phyloP scores from a whole-genome alignment of 2,113 vertebrate species.

The Pithys albifrons region DNA sequence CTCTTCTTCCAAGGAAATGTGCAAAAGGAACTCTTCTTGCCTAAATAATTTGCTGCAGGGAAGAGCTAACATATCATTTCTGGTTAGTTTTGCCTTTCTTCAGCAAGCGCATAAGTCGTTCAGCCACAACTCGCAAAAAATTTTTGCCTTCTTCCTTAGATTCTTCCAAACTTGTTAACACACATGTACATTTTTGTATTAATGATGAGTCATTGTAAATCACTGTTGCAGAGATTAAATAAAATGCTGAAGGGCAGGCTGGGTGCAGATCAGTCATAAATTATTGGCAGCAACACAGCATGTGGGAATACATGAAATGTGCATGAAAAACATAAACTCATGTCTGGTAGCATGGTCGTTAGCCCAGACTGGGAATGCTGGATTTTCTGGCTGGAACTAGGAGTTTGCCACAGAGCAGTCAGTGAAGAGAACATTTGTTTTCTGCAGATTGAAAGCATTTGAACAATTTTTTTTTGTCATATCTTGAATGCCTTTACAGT shows the following conservation, averaged over 20 bases:
- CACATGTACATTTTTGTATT: constrained; percentile 88
- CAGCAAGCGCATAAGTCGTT: constrained; percentile 34
- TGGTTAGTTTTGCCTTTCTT: constrained; percentile 39
- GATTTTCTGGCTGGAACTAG: constrained; percentile 59
- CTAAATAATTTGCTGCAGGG: constrained; percentile 31
- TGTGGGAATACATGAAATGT: constrained; percentile 82
- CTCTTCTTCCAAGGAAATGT: background rate
- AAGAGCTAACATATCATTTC: constrained; percentile 15
- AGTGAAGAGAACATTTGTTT: constrained; percentile 57
- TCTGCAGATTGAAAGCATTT: constrained; percentile 43
- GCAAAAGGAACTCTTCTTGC: background rate
- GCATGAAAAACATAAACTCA: constrained; percentile 80
- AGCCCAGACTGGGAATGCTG: constrained; percentile 62
- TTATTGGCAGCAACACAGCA: constrained; percentile 89
- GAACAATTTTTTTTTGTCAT: constrained; percentile 24
- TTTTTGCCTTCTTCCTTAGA: constrained; percentile 60
- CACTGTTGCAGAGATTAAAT: constrained; percentile 88
- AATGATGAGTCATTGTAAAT: constrained; percentile 84
- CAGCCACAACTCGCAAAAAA: constrained; percentile 41
- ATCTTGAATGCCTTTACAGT: constrained; percentile 47
- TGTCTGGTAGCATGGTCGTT: constrained; percentile 76
- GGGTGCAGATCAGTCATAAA: constrained; percentile 93
- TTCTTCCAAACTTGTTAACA: constrained; percentile 89
- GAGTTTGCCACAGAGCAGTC: constrained; percentile 58
- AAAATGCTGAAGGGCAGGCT: constrained; percentile 90